Conservation (phyloP, 2,797 vertebrate species). For the Simalia tracyae region DNA sequence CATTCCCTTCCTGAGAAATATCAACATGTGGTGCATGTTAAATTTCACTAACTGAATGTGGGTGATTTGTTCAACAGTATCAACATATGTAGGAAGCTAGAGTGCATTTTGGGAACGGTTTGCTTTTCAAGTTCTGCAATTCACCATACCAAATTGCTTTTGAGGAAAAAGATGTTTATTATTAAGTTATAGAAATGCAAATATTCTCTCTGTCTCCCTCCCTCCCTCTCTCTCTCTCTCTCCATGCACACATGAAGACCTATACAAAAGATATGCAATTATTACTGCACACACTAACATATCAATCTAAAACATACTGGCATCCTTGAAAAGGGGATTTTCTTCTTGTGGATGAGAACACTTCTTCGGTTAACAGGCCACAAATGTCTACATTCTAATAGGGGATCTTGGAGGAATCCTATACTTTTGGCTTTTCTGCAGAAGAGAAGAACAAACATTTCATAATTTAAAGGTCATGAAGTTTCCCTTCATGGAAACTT, state of each 20-base stretch:
- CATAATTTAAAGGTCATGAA: neutral
- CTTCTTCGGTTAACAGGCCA: neutral
- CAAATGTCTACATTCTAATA: neutral
- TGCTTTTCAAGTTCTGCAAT: neutral
- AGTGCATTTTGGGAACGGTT: neutral
- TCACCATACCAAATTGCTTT: neutral
- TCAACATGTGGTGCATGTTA: neutral
- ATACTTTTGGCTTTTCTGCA: neutral
- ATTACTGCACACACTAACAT: neutral
- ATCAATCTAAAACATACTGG: neutral
- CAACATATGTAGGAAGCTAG: neutral
- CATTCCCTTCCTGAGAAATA: neutral
- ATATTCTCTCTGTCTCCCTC: neutral
- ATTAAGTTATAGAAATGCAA: neutral
- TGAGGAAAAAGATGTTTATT: neutral
- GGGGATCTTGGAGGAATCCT: neutral
- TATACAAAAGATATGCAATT: neutral
- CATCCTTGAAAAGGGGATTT: neutral
- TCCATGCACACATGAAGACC: neutral
- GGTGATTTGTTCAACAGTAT: neutral
- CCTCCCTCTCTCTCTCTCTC: neutral
- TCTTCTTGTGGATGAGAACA: neutral
- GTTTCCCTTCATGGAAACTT: neutral
- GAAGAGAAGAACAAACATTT: neutral
- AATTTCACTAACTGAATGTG: neutral